These are phyloP conservation scores for Prietella phreatophila DNA, from an alignment of 2,113 vertebrate species.

Conservation along the genomic window DNA sequence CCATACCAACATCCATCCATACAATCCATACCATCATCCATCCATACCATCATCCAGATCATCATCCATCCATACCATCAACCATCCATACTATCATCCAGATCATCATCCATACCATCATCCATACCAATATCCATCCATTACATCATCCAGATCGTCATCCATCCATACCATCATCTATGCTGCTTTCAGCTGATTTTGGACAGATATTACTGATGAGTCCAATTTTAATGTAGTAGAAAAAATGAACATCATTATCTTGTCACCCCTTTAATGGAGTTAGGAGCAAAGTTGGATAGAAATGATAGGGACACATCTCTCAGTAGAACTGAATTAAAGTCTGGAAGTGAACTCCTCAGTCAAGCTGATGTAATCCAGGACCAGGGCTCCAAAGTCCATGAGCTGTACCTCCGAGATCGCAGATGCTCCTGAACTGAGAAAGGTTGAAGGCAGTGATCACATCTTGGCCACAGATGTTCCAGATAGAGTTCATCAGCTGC, in stretches of 20 bases:
- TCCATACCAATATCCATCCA: too few species aligned
- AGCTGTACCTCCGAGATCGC: slow-evolving; percentile 83
- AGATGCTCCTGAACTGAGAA: slow-evolving; percentile 75
- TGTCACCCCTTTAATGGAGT: background rate
- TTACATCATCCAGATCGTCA: background rate
- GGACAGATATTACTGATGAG: background rate
- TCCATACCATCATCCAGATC: too few species aligned
- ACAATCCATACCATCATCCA: too few species aligned
- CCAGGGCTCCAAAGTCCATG: background rate
- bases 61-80: too few species aligned
- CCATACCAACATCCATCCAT: background rate
- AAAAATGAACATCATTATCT: background rate
- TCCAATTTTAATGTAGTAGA: too few species aligned
- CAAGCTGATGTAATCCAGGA: too few species aligned
- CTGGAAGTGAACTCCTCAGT: background rate
- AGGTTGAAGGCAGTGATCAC: slow-evolving; percentile 85
- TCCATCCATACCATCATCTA: background rate
- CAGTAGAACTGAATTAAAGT: background rate
- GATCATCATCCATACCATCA: background rate
- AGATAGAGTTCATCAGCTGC: slow-evolving; percentile 83
- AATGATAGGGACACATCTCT: background rate
- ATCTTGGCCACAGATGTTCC: slow-evolving; percentile 80
- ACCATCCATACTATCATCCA: background rate
- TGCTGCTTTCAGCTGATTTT: background rate
- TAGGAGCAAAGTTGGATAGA: background rate